These are phyloP conservation scores for Craterocephalus amniculus DNA, from an alignment of 2,797 vertebrate genomes.

Conservation along the genomic window DNA sequence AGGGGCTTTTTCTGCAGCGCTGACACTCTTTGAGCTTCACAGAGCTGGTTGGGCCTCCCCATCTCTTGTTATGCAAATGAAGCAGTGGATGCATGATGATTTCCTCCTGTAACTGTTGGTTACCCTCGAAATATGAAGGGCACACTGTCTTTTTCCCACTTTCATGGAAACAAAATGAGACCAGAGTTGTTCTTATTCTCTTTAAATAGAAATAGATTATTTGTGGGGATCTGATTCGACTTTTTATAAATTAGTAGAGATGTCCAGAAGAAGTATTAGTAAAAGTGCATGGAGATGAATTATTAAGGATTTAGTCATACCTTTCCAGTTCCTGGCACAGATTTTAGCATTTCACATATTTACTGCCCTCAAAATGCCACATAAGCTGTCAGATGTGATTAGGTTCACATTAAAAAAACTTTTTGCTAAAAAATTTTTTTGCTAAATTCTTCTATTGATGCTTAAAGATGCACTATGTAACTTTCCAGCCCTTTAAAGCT, in stretches of 20 bases:
- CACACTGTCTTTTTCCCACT: constrained; percentile 15
- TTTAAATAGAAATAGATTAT: neutral
- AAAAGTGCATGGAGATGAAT: neutral
- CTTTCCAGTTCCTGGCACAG: no score
- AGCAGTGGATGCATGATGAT: constrained; percentile 63
- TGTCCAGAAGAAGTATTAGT: neutral
- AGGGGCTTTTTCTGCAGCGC: constrained; percentile 37
- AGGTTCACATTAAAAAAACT: no score
- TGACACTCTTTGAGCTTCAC: constrained; percentile 35
- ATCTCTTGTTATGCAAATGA: constrained; percentile 75
- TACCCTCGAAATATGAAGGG: constrained; percentile 64
- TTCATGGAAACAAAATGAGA: neutral
- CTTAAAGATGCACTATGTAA: no score
- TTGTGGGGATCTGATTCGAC: neutral
- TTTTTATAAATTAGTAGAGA: neutral
- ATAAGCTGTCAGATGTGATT: no score
- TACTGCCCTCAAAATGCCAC: no score
- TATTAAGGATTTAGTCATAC: no score
- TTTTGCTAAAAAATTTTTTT: no score
- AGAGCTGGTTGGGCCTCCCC: constrained; percentile 39
- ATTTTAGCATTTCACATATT: no score
- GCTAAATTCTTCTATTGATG: no score
- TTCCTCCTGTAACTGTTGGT: constrained; percentile 68
- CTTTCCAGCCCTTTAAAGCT: no score
- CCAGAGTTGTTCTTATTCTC: neutral